A percentile compares a stretch with the other conserved stretches of the same genome.
These are phyloP conservation scores for Cygnus buccinator DNA, from an alignment of 2,113 vertebrate genomes.

Conservation along the genomic window DNA sequence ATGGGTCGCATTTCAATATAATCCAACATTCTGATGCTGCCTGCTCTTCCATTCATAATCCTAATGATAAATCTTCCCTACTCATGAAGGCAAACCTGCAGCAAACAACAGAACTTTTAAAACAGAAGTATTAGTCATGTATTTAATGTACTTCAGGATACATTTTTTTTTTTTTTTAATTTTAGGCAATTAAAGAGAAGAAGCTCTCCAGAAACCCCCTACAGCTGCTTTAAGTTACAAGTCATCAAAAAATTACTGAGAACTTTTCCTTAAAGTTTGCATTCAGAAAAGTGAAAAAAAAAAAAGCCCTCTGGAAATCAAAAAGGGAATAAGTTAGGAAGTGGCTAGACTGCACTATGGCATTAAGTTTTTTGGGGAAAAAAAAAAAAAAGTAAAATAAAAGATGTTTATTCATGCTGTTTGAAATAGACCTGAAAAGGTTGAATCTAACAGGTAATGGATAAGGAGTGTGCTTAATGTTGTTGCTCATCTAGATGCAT, in stretches of 20 bases:
- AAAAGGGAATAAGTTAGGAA: neutral
- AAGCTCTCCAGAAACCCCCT: neutral
- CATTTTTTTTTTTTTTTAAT: neutral
- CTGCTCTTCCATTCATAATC: neutral
- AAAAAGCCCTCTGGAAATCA: neutral
- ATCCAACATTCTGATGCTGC: neutral
- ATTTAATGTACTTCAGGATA: neutral
- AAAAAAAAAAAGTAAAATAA: neutral
- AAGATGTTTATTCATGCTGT: neutral
- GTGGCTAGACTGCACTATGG: neutral
- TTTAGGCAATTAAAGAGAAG: neutral
- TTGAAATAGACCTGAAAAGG: neutral
- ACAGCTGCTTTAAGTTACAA: neutral
- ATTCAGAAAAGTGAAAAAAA: neutral
- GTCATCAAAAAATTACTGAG: neutral
- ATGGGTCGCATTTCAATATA: neutral
- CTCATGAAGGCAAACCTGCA: neutral
- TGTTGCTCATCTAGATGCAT: neutral
- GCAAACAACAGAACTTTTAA: neutral
- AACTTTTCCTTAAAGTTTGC: neutral
- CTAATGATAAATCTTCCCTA: neutral
- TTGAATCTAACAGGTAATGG: neutral
- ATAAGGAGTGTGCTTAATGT: neutral
- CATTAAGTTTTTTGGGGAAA: rapidly evolving
- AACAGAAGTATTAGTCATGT: neutral